Evolutionary conservation across 2,113 vertebrate genomes (phyloP).

Genomic region (Anser cygnoides): DNA sequence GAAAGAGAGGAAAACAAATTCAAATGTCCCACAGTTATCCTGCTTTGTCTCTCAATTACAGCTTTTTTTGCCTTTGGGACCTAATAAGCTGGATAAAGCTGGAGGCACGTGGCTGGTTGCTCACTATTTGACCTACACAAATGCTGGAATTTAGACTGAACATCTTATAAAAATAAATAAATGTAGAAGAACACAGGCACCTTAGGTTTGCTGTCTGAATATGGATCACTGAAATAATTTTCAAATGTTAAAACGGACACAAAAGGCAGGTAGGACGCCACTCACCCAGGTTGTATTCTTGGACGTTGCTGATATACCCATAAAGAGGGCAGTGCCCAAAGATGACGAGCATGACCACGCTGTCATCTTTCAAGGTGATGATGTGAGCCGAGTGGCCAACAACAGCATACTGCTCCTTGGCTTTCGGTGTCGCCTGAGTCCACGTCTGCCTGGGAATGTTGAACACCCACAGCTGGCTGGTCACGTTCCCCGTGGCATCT

Average conservation of each 20-base stretch:
- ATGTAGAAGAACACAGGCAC: not conserved
- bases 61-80: not conserved
- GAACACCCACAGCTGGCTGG: constrained; percentile 92
- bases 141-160: not conserved
- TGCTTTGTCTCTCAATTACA: not conserved
- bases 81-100: not conserved
- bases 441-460: constrained; percentile 89
- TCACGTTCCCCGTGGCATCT: constrained; percentile 92
- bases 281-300: constrained; percentile 93
- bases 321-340: constrained; percentile 97
- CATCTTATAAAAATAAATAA: not conserved
- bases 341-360: constrained; percentile 88
- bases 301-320: constrained; percentile 93
- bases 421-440: constrained; percentile 73
- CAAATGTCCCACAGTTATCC: not conserved
- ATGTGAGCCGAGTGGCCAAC: constrained; percentile 95
- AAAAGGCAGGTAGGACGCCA: not conserved
- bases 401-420: constrained; percentile 93
- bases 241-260: not conserved
- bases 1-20: not conserved
- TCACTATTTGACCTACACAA: not conserved
- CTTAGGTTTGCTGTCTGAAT: not conserved
- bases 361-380: constrained; percentile 73
- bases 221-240: rapidly evolving
- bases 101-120: not conserved